Evolutionary conservation across 53 echinoderm and acorn worm species (phyloP), one percentile per base, ranked within the genome.

Genomic region (Stichopus horrens): DNA sequence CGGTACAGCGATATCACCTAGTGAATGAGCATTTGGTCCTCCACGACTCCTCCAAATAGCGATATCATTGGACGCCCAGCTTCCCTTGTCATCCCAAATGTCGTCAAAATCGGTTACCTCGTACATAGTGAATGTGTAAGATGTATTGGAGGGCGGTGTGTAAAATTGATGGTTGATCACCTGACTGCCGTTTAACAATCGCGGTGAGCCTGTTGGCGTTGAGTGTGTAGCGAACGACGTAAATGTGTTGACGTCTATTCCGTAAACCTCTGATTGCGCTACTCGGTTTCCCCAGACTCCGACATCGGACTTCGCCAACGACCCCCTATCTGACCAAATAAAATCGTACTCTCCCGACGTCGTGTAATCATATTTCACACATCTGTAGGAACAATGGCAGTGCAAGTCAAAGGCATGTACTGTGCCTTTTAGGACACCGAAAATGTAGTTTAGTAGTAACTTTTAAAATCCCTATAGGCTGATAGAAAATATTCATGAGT

Each of bases 81-180:
- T 83, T 22, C 83, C 83, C 9, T 37, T 16, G 51, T 83, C 83
- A 83, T 83, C 60, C 83, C 83, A 83, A 57, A 83, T 65, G 58
- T 83, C 83, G 23, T 83, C 63, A 23, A 65, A 58, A 21, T 58
- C 83, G 7, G 37, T 65, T 7, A 13, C 20, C 60, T 83, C 60
- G 51, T 22, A 83, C 13, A 83, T 21, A 51, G 83, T 83, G 60
- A 83, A 83, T 23, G 51, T 23, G 63, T 58, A 83, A 8, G n/a
- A 7, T 9, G n/a, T 0, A 23, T 59, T 4, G 23, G 51, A 4
- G 0, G 18, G 5, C 6, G 23, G 19, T 7, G 65, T 20, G 5
- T 21, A 4, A 9, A 9, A 5, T 65, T 83, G 83, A 23, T 83
- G 83, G 60, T 83, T 23, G 53, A 57, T 82, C 54, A 58, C 83